Evolutionary conservation across 2,888 invertebrate species (phyloP), one percentile per base, ranked within the genome.

Genomic region (Microplitis deprimator): DNA sequence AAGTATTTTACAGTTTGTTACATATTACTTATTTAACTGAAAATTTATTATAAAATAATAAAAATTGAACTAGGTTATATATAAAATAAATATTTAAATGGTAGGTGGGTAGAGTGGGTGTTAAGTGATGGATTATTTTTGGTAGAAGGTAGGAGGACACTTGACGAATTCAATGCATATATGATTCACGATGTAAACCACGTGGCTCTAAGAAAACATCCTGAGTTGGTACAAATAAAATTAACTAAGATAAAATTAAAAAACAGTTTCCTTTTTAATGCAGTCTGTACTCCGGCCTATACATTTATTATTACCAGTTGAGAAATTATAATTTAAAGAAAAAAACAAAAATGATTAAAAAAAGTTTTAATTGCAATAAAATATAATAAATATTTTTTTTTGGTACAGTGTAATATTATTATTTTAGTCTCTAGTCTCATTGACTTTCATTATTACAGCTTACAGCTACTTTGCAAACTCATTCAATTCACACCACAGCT

Each of bases 91-190:
- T 29, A 29, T 29, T 29, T 29, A 29, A 29, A 29, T 29, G 4
- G 29, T 29, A 29, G 3, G 29, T 29, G 2, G 29, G 29, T 29
- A 62, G 8, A 62, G 16, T 65, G 13, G 77, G 77, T 72, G 79
- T 82, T 81, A 80, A 73, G 77, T 62, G 65, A 78, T 79, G 75
- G 83, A 84, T 84, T 87, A 86, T 86, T 86, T 87, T 83, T 80
- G 82, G 81, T 82, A 41, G 29, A 3, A 29, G 29, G 4, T 29
- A 29, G 29, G 41, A 16, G 69, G n/a, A 7, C n/a, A 29, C 20
- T 68, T 39, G n/a, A 39, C 29, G 6, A 38, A 20, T 13, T 38
- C 20, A n/a, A 29, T 13, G 67, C 29, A 1, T 50, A 50, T 13
- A 50, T 13, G 76, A 73, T 75, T 73, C 73, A 65, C 59, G 69